A percentile compares a stretch with the other conserved stretches of the same genome.
Conservation (phyloP, 1,140 invertebrate genomes). For the Maniola jurtina region DNA sequence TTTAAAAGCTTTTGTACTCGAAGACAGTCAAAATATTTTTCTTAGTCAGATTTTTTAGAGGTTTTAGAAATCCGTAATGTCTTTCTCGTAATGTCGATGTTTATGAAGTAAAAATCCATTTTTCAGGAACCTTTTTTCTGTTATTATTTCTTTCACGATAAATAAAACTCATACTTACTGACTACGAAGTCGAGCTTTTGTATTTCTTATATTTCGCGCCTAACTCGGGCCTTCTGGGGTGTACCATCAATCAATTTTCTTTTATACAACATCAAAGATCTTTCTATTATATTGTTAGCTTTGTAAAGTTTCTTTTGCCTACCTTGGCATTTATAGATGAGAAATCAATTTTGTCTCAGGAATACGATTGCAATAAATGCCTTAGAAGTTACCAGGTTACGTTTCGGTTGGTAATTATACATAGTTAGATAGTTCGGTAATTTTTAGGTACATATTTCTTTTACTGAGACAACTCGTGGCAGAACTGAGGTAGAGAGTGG, state of each 20-base stretch:
- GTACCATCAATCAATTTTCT: slow-evolving; percentile 13
- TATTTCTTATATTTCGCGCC: slow-evolving; percentile 5
- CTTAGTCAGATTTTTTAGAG: too few relatives aligned
- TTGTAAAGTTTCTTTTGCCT: slow-evolving; percentile 11
- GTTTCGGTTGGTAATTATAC: too few relatives aligned
- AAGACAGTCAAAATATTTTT: not conserved
- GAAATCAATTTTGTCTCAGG: not conserved
- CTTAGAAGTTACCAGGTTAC: not conserved
- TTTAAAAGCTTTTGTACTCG: too few relatives aligned
- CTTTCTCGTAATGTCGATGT: too few relatives aligned
- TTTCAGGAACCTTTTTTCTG: not conserved
- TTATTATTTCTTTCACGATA: slow-evolving; percentile 3
- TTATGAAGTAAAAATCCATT: too few relatives aligned
- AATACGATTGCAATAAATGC: not conserved
- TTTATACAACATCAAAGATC: slow-evolving; percentile 14
- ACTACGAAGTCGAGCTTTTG: slow-evolving; percentile 4
- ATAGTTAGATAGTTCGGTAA: too few relatives aligned
- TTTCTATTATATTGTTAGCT: slow-evolving; percentile 15
- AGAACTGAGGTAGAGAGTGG: too few relatives aligned
- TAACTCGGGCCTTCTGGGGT: slow-evolving; percentile 6
- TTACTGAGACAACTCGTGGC: too few relatives aligned
- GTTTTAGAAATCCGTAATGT: too few relatives aligned
- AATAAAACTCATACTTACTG: not conserved
- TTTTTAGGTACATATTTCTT: too few relatives aligned
- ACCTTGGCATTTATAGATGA: slow-evolving; percentile 4